Percentiles rank a stretch among this genome's conserved stretches.
Conservation (phyloP, 2,888 invertebrate species). For the Dichetophora obliterata region DNA sequence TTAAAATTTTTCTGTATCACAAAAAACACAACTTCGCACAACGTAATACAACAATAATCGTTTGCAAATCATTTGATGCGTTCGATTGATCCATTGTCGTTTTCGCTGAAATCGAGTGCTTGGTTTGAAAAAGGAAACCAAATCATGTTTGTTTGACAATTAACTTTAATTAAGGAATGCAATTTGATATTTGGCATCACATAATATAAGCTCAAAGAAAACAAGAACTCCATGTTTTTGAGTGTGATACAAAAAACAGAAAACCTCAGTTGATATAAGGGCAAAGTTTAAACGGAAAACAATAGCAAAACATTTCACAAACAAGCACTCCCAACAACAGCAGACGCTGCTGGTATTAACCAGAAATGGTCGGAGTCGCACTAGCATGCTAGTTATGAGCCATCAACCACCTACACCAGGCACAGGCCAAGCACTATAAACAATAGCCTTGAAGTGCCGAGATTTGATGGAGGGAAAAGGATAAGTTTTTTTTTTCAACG, state of each 20-base stretch:
- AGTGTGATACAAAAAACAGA: not conserved
- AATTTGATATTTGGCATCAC: not conserved
- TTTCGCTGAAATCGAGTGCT: too few species aligned
- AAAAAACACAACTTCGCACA: too few species aligned
- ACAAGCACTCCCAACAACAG: conserved; percentile 37
- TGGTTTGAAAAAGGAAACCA: too few species aligned
- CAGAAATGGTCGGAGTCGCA: not conserved
- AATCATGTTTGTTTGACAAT: too few species aligned
- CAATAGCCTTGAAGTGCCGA: conserved; percentile 52
- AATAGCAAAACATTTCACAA: conserved; percentile 16
- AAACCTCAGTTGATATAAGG: conserved; percentile 5
- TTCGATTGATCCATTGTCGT: too few species aligned
- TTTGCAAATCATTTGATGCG: too few species aligned
- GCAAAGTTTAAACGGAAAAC: conserved; percentile 28
- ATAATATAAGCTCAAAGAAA: not conserved
- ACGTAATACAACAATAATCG: too few species aligned
- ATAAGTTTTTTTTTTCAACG: conserved; percentile 24
- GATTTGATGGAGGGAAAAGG: not conserved
- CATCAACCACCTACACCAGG: conserved; percentile 34
- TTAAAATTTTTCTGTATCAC: too few species aligned
- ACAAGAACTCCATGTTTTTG: not conserved
- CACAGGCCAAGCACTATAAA: not conserved
- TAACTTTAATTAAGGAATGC: too few species aligned
- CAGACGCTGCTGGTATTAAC: not conserved
- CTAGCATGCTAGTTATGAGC: not conserved